A percentile compares a stretch with the other conserved stretches of the same genome.
These are phyloP conservation scores for Sakesphorus luctuosus DNA, from an alignment of 2,113 vertebrate species.

Conservation along the genomic window DNA sequence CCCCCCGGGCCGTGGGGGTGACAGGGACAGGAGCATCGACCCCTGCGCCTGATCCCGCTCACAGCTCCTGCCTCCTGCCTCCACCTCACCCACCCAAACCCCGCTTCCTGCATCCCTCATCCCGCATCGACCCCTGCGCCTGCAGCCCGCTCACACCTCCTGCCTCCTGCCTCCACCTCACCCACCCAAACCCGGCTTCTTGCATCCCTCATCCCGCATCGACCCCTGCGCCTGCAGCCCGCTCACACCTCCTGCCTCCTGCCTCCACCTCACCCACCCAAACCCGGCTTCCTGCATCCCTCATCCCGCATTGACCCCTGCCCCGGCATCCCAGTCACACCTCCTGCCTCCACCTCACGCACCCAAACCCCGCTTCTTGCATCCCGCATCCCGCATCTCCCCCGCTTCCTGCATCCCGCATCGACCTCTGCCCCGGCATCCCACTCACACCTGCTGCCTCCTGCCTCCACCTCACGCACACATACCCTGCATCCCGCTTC, in stretches of 20 bases:
- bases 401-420: too few species aligned
- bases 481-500: too few species aligned
- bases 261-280: background rate
- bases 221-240: too few species aligned
- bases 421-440: too few species aligned
- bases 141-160: background rate
- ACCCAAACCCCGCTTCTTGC: background rate
- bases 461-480: too few species aligned
- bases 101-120: background rate
- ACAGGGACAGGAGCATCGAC: rapidly evolving
- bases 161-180: background rate
- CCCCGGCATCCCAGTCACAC: background rate
- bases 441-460: too few species aligned
- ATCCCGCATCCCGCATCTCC: too few species aligned
- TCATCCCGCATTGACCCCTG: too few species aligned
- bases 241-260: background rate
- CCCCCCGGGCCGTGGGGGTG: rapidly evolving
- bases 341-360: background rate
- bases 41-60: background rate
- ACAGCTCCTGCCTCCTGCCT: background rate
- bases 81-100: background rate
- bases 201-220: too few species aligned
- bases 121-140: too few species aligned
- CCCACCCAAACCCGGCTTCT: background rate
- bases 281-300: background rate